Evolutionary conservation across 2,113 vertebrate genomes (phyloP).

Genomic region (Phycodurus eques): DNA sequence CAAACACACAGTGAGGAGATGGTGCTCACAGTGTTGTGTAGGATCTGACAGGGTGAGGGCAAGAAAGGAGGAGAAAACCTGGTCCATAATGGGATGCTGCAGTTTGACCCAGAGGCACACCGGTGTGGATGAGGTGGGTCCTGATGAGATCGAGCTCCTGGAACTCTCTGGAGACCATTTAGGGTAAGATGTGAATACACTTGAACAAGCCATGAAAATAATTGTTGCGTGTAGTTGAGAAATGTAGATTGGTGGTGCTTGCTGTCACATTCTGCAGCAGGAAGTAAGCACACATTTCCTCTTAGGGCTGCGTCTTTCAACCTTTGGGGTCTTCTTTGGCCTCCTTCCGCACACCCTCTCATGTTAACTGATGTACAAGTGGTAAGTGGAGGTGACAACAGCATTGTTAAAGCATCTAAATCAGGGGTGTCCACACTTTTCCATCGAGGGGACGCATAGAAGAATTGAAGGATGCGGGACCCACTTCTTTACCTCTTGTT

Average conservation of each 20-base stretch:
- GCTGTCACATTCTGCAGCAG: neutral
- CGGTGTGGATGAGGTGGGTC: constrained; percentile 72
- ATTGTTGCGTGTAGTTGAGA: neutral
- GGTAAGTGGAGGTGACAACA: neutral
- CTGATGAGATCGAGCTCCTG: constrained; percentile 78
- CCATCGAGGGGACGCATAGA: neutral
- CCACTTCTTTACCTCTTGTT: neutral
- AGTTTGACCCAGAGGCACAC: constrained; percentile 73
- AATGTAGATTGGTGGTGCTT: neutral
- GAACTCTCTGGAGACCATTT: constrained; percentile 61
- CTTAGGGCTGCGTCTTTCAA: neutral
- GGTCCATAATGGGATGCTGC: constrained; percentile 78
- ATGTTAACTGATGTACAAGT: neutral
- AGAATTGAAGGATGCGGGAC: neutral
- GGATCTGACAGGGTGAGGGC: constrained; percentile 32
- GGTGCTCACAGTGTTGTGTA: constrained; percentile 59
- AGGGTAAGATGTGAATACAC: constrained; percentile 67
- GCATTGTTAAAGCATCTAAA: neutral
- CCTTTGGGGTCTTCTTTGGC: neutral
- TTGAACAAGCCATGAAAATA: neutral
- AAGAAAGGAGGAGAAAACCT: constrained; percentile 21
- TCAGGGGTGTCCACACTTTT: neutral
- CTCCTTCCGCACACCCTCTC: neutral
- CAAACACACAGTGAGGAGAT: constrained; percentile 61
- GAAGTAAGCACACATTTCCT: neutral